Evolutionary conservation across 2,113 vertebrate species (phyloP), one percentile per base, ranked within the genome.

Genomic region (Gobio gobio): DNA sequence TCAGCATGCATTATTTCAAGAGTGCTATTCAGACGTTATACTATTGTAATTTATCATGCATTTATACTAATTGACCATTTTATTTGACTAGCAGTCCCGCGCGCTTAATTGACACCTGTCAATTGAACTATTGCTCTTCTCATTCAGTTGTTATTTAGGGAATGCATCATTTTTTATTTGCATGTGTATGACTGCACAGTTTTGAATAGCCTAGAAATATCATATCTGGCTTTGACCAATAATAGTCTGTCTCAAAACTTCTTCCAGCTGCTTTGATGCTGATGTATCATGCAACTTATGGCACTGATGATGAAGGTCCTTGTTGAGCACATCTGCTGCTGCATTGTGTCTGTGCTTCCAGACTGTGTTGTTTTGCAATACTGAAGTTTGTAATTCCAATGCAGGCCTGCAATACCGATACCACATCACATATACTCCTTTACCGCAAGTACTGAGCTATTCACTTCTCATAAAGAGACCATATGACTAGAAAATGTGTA

Each of bases 51-150:
- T 33, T 51, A 47, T n/a, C 8, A 64, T 80, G 36, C 12, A 20
- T 47, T 80, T 16, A 10, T 61, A 6, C 13, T 79, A n/a, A 51
- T 33, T 76, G n/a, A n/a, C 33, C 0, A 5, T 79, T 10, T 43
- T 24, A n/a, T 51, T 47, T 22, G 40, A 51, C 16, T 7, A 49
- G 33, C 79, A 81, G 66, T 36, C 4, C 0, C 22, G 9, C 49
- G 49, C 49, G 33, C 33, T 83, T 83, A 36, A 16, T 26, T 56
- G 64, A 73, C 81, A 40, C 22, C 81, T 83, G 66, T 83, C 81
- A 58, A 26, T 54, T 72, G 20, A 72, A 72, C 3, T 59, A 43
- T 14, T 78, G 45, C 51, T 33, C 33, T 2, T 20, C 18, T 24
- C 7, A 10, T 29, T 5, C 14, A 22, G 18, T 68, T 49, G 2